These are phyloP conservation scores for Subacronicta megacephala DNA, from an alignment of 2,888 invertebrate genomes.

Conservation along the genomic window DNA sequence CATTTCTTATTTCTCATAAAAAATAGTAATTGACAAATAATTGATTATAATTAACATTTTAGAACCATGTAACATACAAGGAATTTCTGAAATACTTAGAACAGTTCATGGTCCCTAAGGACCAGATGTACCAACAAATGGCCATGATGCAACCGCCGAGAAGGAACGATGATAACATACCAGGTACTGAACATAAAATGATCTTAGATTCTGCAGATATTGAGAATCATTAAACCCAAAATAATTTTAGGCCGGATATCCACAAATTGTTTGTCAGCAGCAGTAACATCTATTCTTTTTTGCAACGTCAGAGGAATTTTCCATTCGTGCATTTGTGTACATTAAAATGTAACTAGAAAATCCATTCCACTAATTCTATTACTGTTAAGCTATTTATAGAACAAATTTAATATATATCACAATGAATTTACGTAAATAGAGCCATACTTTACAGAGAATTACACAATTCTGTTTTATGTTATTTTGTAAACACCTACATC, in stretches of 20 bases:
- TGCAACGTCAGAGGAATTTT: too few species aligned
- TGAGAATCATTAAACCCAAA: too few species aligned
- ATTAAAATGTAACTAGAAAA: too few species aligned
- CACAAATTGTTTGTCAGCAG: too few species aligned
- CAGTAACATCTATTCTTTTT: too few species aligned
- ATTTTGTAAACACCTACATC: neutral
- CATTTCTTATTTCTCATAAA: too few species aligned
- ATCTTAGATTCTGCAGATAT: neutral
- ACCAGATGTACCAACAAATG: slow-evolving; percentile 84
- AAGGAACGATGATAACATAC: slow-evolving; percentile 71
- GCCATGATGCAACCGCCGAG: slow-evolving; percentile 79
- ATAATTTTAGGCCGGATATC: too few species aligned
- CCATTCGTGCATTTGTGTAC: too few species aligned
- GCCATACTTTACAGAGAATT: neutral
- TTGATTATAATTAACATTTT: slow-evolving; percentile 29
- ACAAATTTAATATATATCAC: neutral
- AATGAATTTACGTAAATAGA: neutral
- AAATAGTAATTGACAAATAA: neutral
- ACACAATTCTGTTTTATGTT: neutral
- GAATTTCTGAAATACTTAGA: slow-evolving; percentile 92
- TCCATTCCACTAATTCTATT: too few species aligned
- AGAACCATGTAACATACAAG: slow-evolving; percentile 92
- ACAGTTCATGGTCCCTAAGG: slow-evolving; percentile 88
- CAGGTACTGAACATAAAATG: slow-evolving; percentile 63
- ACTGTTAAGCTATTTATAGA: neutral